These are phyloP conservation scores for Zaprionus ornatus DNA, from an alignment of 1,140 invertebrate species.

Conservation along the genomic window DNA sequence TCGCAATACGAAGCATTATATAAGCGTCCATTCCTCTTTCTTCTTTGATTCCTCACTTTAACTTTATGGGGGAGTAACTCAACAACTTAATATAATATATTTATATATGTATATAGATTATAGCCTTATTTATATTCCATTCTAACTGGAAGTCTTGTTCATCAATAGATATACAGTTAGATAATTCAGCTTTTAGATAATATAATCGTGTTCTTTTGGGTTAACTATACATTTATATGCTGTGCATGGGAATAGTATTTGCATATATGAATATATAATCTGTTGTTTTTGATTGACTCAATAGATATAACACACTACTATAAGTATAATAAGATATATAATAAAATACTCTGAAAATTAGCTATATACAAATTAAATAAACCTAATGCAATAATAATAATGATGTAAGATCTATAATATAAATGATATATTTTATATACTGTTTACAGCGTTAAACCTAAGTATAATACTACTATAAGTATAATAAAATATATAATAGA, in stretches of 20 bases:
- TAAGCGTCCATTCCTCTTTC: not conserved
- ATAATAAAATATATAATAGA: too few relatives aligned
- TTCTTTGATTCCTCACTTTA: not conserved
- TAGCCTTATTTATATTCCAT: not conserved
- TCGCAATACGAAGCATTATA: not conserved
- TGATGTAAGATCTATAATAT: too few relatives aligned
- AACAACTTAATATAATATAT: not conserved
- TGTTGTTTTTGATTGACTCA: not conserved
- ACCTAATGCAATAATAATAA: too few relatives aligned
- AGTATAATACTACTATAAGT: too few relatives aligned
- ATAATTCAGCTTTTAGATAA: not conserved
- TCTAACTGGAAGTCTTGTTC: not conserved
- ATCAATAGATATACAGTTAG: not conserved
- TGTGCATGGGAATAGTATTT: too few relatives aligned
- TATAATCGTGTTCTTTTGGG: not conserved
- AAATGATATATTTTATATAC: too few relatives aligned
- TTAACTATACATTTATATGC: too few relatives aligned
- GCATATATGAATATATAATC: not conserved
- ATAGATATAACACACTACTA: not conserved
- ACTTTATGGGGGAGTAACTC: not conserved
- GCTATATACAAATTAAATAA: too few relatives aligned
- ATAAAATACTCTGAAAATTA: too few relatives aligned
- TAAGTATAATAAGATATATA: too few relatives aligned
- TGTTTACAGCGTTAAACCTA: not conserved
- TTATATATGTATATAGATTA: not conserved